Evolutionary conservation across 2,888 invertebrate genomes (phyloP), one percentile per base, ranked within the genome.

Genomic region (Tiliacea citrago): DNA sequence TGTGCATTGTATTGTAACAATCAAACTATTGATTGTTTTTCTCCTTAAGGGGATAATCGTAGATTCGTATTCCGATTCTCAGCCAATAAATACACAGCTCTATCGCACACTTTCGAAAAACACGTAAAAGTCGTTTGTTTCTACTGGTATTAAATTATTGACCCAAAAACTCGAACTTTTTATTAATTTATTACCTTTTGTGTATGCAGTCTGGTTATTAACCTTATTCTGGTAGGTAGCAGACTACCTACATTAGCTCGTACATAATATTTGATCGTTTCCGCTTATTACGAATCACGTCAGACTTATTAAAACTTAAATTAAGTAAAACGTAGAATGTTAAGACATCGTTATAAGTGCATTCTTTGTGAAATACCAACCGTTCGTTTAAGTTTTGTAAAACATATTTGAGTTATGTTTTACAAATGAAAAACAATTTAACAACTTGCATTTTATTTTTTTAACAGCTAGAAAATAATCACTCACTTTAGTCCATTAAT

Each of bases 281-380:
- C 88, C 88, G 88, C 81, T 87, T 77, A 75, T 72, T 76, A 81
- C 68, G 51, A 71, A 85, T 88, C 87, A 82, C 88, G 79, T 81
- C 86, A 87, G 74, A 62, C 47, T 68, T 81, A 72, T 79, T 78
- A 75, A 71, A 82, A 76, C 60, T 62, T 70, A 55, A 74, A 83
- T 81, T 76, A 70, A 75, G 47, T 75, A 76, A 69, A 80, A 35
- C 77, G 72, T 77, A 75, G 65, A 76, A 77, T 75, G 42, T 75
- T 74, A 63, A 60, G 60, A 73, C 83, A 76, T 79, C 57, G 47
- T 66, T 75, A 55, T 65, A 67, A 68, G 62, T 57, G 66, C 62
- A 77, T 76, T 85, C 63, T 73, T 80, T 80, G 47, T 71, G 57
- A 49, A 80, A 81, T 73, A 71, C 58, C 63, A 78, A n/a, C 49